Percentiles rank a stretch among this genome's conserved stretches.
Evolutionary conservation across 2,888 invertebrate genomes (phyloP).

Genomic region (Seira musarum): DNA sequence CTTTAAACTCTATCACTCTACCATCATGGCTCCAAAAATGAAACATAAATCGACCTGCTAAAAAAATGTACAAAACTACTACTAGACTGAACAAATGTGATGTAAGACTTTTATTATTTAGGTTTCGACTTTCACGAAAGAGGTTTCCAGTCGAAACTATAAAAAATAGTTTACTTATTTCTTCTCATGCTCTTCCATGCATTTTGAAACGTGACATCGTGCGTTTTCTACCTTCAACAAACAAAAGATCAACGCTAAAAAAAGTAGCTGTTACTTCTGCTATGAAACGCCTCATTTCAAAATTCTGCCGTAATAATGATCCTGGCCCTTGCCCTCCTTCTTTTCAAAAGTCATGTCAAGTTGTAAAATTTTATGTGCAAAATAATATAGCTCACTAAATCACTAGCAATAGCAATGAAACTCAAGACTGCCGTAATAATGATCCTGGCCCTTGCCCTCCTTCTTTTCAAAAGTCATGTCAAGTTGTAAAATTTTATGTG

Average conservation of each 20-base stretch:
- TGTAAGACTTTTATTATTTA: background rate
- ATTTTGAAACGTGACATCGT: conserved; percentile 46
- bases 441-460: background rate
- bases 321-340: background rate
- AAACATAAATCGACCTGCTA: background rate
- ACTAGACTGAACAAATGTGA: background rate
- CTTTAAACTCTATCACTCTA: conserved; percentile 30
- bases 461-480: background rate
- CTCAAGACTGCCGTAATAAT: no score
- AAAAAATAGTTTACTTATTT: no score
- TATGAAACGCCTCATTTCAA: no score
- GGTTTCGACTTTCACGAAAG: background rate
- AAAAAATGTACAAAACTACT: conserved; percentile 30
- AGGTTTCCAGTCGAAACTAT: no score
- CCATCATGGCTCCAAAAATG: conserved; percentile 47
- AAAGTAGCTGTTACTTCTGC: background rate
- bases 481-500: background rate
- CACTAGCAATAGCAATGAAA: background rate
- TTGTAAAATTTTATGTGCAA: conserved; percentile 34
- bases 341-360: conserved; percentile 28
- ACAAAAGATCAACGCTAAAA: conserved; percentile 13
- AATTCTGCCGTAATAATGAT: no score
- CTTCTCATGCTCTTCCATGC: background rate
- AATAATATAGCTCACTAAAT: no score
- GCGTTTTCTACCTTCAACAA: conserved; percentile 18